Percentiles rank a stretch among this genome's conserved stretches.
Evolutionary conservation across 2,113 vertebrate species (phyloP).

Genomic region (Amazona guildingii): DNA sequence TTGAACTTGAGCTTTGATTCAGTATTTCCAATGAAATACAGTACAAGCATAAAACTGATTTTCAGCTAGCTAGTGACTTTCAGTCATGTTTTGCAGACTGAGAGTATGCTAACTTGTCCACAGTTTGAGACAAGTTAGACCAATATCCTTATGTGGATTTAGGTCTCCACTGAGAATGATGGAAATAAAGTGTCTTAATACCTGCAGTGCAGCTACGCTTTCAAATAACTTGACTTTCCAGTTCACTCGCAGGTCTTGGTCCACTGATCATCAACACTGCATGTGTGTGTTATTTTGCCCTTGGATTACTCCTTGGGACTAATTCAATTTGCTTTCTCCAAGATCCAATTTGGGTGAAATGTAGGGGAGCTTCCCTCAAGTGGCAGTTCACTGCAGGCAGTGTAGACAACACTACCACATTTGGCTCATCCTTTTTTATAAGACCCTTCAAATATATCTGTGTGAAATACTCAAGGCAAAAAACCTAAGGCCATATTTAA

Average conservation of each 20-base stretch:
- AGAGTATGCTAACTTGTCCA: neutral
- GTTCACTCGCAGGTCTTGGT: neutral
- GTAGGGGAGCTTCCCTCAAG: neutral
- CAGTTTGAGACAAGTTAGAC: neutral
- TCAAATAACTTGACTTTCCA: neutral
- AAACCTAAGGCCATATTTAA: neutral
- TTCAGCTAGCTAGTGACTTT: neutral
- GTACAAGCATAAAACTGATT: neutral
- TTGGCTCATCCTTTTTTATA: neutral
- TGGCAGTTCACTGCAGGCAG: neutral
- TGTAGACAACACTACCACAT: neutral
- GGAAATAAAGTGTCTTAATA: neutral
- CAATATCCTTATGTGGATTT: neutral
- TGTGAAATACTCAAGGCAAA: neutral
- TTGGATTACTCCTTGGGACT: neutral
- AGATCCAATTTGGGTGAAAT: neutral
- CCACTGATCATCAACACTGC: neutral
- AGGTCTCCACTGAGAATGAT: neutral
- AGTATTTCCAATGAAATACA: neutral
- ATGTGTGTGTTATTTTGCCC: neutral
- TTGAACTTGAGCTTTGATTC: neutral
- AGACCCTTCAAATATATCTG: neutral
- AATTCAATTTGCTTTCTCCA: neutral
- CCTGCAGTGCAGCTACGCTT: neutral
- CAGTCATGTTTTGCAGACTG: neutral